phyloP scores from a whole-genome alignment of 2,888 invertebrate genomes.

The Mythimna impura region DNA sequence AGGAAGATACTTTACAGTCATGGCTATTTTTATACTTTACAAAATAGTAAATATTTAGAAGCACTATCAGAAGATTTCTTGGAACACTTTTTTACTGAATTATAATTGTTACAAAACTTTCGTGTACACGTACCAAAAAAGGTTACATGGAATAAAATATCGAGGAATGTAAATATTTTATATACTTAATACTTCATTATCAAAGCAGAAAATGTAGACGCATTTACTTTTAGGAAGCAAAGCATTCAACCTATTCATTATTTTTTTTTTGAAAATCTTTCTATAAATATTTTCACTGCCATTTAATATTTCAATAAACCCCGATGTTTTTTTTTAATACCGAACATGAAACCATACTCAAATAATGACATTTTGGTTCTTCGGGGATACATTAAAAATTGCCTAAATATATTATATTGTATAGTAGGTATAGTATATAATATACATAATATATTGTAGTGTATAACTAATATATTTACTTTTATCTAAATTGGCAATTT shows the following conservation, averaged over 20 bases:
- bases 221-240: conserved; percentile 20
- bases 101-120: conserved; percentile 33
- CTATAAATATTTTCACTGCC: conserved; percentile 24
- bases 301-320: conserved; percentile 7
- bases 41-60: conserved; percentile 45
- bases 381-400: conserved; percentile 27
- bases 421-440: conserved; percentile 25
- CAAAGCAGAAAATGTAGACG: conserved; percentile 40
- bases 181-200: conserved; percentile 42
- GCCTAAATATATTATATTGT: conserved; percentile 25
- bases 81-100: conserved; percentile 29
- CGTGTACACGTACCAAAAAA: conserved; percentile 43
- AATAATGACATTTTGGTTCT: conserved; percentile 28
- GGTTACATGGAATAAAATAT: conserved; percentile 50
- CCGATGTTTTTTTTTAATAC: conserved; percentile 10
- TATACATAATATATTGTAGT: conserved; percentile 36
- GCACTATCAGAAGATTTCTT: conserved; percentile 28
- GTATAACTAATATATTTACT: conserved; percentile 41
- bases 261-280: conserved; percentile 6
- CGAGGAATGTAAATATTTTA: conserved; percentile 55
- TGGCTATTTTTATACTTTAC: conserved; percentile 34
- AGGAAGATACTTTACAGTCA: conserved; percentile 45
- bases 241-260: conserved; percentile 4
- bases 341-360: conserved; percentile 7
- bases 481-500: conserved; percentile 50